Evolutionary conservation across 2,113 vertebrate genomes (phyloP), one percentile per base, ranked within the genome.

Genomic region (Mobula hypostoma): DNA sequence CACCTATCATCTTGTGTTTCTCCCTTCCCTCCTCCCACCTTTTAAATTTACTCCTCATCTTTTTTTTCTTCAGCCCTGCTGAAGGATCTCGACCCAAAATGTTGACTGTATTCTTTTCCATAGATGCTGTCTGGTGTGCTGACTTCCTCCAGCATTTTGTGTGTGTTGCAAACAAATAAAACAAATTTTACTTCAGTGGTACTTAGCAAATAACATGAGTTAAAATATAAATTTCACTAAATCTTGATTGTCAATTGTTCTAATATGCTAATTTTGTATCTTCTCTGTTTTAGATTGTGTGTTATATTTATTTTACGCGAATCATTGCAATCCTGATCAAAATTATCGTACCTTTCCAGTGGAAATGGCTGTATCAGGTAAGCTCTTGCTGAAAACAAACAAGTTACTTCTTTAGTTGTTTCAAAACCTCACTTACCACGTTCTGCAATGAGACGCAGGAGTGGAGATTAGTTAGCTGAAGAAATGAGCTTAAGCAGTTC

Each of bases 351-450:
- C 98, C 98, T 0, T 98, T 98, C 96, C 97, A 98, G 95, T 98
- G 97, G 98, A 98, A 98, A 94, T 98, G 98, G 98, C 97, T 98
- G 0, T 98, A 98, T 96, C 97, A 98, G 98, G 98, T 98, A 95
- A 76, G 95, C 94, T 91, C 7, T 36, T 19, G 6, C 32, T n/a
- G 70, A 32, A 58, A 32, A 77, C 76, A 77, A 83, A 24, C 5
- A 83, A 85, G 36, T 82, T 82, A 1, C 21, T 85, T 85, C 21
- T 21, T 85, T 2, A 2, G 21, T 58, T 83, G 2, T 58, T 58
- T 21, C 8, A 29, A 85, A 7, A 12, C 7, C 27, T 85, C 7
- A 61, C 83, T n/a, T 15, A 5, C 27, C 29, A 58, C 14, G 32
- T 7, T 88, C 58, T n/a, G 1, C 27, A 63, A 61, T 61, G 56